Evolutionary conservation across 53 echinoderm and acorn worm genomes (phyloP), one percentile per base, ranked within the genome.

Genomic region (Echinarachnius parma): DNA sequence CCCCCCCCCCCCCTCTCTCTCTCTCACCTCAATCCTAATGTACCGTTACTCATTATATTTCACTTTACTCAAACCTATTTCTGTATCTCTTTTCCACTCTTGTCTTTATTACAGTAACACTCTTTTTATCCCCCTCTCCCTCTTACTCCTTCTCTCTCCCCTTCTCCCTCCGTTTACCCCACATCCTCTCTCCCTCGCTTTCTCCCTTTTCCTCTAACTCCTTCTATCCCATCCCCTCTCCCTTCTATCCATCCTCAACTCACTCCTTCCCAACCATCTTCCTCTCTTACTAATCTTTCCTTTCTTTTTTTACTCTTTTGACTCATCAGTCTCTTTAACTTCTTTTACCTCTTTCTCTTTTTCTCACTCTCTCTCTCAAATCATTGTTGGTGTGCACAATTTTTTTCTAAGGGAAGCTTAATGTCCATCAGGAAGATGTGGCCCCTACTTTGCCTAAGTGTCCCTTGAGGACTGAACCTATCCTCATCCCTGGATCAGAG

Each of bases 391-490:
- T n/a, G n/a, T n/a, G n/a, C n/a, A n/a, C n/a, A n/a, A n/a, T n/a
- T n/a, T n/a, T n/a, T 29, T 31, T 24, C 42, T 34, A 21, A 1
- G 1, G 11, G 68, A 50, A 68, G 52, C 52, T 48, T 52, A 50
- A 68, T 33, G 31, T 52, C 50, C 34, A 11, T 32, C 21, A 68
- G 68, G 68, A 48, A 68, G n/a, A n/a, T 68, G 32, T 68, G 52
- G 52, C 68, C 49, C 52, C 68, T 68, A 68, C 68, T 68, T 68
- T 68, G 68, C 68, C 68, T 68, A 68, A 68, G 68, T 68, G 68
- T 52, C 68, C 68, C 68, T 52, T 22, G 68, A 68, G 68, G 68
- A 28, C 24, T 50, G 30, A 52, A 28, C 32, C 50, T 32, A 23
- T 68, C n/a, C 68, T 68, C 68, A 68, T 68, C 68, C 52, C 52